phyloP scores from a whole-genome alignment of 2,888 invertebrate genomes.

The Hirtodrosophila alboralis region DNA sequence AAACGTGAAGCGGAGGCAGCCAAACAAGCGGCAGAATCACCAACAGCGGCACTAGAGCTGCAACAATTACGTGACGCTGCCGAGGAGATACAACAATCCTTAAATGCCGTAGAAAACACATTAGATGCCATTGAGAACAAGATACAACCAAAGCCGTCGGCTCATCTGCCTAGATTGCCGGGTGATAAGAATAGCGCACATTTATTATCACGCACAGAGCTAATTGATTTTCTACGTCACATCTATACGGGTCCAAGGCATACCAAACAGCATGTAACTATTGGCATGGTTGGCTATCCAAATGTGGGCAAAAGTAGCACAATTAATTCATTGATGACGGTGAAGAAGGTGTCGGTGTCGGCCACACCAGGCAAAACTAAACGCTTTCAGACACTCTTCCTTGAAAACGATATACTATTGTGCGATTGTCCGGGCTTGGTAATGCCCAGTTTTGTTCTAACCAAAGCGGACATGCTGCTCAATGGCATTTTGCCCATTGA shows the following conservation, averaged over 20 bases:
- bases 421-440: constrained; percentile 99
- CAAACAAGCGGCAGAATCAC: constrained; percentile 29
- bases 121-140: constrained; percentile 86
- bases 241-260: constrained; percentile 85
- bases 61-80: constrained; percentile 85
- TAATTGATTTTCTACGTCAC: constrained; percentile 89
- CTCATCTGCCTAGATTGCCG: constrained; percentile 23
- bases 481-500: constrained; percentile 99
- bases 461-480: constrained; percentile 96
- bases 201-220: constrained; percentile 87
- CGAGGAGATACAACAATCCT: constrained; percentile 85
- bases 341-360: constrained; percentile 96
- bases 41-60: constrained; percentile 50
- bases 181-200: constrained; percentile 75
- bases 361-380: constrained; percentile 99
- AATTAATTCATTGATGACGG: constrained; percentile 95
- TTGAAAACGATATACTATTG: constrained; percentile 91
- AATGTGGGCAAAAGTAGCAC: constrained; percentile 99
- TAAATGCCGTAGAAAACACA: constrained; percentile 86
- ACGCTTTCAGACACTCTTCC: constrained; percentile 95
- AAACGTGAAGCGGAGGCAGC: constrained; percentile 63
- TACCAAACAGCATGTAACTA: constrained; percentile 87
- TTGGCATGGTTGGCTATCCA: constrained; percentile 98
- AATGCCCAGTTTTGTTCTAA: constrained; percentile 97
- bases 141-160: constrained; percentile 76